Percentiles rank a stretch among this genome's conserved stretches.
These are phyloP conservation scores for Phanerotoma sp. DNA, from an alignment of 2,888 invertebrate species.

Conservation along the genomic window DNA sequence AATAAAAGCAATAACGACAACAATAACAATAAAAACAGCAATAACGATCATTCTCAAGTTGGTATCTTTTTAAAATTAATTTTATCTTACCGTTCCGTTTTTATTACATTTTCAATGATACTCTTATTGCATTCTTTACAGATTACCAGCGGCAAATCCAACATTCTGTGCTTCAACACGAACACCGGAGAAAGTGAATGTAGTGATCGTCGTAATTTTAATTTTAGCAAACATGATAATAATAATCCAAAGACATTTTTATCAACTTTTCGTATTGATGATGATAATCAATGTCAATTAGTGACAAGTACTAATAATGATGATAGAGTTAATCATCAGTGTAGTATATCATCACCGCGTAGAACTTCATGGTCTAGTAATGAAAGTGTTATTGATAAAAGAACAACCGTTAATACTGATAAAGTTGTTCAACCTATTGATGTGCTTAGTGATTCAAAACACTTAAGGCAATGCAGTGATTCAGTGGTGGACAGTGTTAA, in stretches of 20 bases:
- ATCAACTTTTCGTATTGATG: slow-evolving; percentile 51
- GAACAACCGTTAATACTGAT: slow-evolving; percentile 13
- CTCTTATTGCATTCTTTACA: slow-evolving; percentile 8
- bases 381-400: slow-evolving; percentile 6
- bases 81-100: neutral
- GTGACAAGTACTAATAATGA: slow-evolving; percentile 13
- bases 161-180: slow-evolving; percentile 44
- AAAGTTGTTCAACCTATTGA: slow-evolving; percentile 7
- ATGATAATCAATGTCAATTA: slow-evolving; percentile 38
- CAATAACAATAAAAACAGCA: neutral
- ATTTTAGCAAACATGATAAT: slow-evolving; percentile 20
- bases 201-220: slow-evolving; percentile 28
- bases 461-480: slow-evolving; percentile 51
- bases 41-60: neutral
- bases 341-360: slow-evolving; percentile 11
- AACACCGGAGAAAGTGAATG: slow-evolving; percentile 44
- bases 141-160: slow-evolving; percentile 22
- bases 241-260: slow-evolving; percentile 36
- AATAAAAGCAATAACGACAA: neutral
- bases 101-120: neutral
- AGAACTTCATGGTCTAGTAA: slow-evolving; percentile 9
- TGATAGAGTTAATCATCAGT: slow-evolving; percentile 25
- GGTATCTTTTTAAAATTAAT: neutral
- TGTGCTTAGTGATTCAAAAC: slow-evolving; percentile 31
- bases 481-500: slow-evolving; percentile 43